A percentile compares a stretch with the other conserved stretches of the same genome.
These are phyloP conservation scores for Halictus rubicundus DNA, from an alignment of 1,140 invertebrate genomes.

Conservation along the genomic window DNA sequence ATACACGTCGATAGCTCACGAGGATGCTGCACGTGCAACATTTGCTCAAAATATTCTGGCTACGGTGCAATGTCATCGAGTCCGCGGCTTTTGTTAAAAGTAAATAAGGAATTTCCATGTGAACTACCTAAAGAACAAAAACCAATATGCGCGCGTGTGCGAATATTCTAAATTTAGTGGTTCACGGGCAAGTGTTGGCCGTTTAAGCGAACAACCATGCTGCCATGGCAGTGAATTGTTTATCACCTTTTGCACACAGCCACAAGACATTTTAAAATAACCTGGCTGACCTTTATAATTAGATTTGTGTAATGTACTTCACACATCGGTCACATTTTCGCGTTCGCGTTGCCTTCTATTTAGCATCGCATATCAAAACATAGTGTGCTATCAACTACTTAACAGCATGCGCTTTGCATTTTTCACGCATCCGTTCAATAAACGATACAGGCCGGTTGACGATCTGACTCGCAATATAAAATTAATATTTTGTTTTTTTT, in stretches of 20 bases:
- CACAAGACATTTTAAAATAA: slow-evolving; percentile 31
- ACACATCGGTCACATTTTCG: neutral
- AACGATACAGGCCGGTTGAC: neutral
- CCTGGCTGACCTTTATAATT: slow-evolving; percentile 1
- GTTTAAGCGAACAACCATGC: slow-evolving; percentile 12
- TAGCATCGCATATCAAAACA: neutral
- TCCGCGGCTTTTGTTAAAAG: neutral
- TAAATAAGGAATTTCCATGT: neutral
- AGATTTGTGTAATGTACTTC: neutral
- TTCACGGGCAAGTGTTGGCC: neutral
- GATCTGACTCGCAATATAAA: neutral
- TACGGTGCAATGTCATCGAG: neutral
- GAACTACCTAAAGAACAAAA: slow-evolving; percentile 16
- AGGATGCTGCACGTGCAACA: neutral
- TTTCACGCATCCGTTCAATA: neutral
- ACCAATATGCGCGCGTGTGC: neutral
- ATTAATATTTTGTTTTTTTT: neutral
- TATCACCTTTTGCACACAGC: neutral
- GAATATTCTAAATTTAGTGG: slow-evolving; percentile 44
- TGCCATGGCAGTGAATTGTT: slow-evolving; percentile 17
- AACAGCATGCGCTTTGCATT: too few relatives aligned
- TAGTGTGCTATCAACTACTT: neutral
- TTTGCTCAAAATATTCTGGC: neutral
- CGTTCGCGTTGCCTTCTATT: neutral
- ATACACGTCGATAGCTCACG: neutral